phyloP scores from a whole-genome alignment of 1,140 invertebrate species.

The Conus betulinus region DNA sequence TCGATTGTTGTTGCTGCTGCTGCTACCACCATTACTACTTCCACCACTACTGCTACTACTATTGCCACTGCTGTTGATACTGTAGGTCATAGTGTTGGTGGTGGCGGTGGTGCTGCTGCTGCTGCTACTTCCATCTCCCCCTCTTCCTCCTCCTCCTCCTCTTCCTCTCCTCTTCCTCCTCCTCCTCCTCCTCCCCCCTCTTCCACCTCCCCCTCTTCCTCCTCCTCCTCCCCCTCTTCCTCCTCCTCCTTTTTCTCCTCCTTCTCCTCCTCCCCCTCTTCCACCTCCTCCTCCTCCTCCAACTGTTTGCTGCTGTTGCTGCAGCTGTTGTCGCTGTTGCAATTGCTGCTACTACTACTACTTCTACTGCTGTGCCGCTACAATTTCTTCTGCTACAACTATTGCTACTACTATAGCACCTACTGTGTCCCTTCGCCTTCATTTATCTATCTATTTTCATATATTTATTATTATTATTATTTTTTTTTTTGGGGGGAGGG shows the following conservation, averaged over 20 bases:
- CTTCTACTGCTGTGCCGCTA: background rate
- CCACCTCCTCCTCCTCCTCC: no score
- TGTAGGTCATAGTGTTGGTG: background rate
- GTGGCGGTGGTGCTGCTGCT: no score
- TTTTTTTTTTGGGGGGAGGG: no score
- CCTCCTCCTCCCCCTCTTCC: no score
- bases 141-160: no score
- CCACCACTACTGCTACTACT: constrained; percentile 14
- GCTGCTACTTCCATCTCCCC: no score
- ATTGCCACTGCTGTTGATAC: constrained; percentile 21
- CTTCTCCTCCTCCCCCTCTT: no score
- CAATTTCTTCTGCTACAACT: constrained; percentile 21
- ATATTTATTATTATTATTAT: background rate
- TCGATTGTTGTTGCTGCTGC: background rate
- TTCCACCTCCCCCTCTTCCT: no score
- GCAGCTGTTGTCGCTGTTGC: background rate
- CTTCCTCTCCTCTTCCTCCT: no score
- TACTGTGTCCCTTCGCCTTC: background rate
- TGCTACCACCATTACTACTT: constrained; percentile 25
- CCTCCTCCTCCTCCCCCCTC: no score
- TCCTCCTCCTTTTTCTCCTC: no score
- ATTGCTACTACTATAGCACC: constrained; percentile 14
- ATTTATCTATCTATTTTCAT: background rate
- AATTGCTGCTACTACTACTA: constrained; percentile 15
- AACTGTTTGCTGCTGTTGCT: background rate